Conservation (phyloP, 2,113 vertebrate species). For the Macaca mulatta region DNA sequence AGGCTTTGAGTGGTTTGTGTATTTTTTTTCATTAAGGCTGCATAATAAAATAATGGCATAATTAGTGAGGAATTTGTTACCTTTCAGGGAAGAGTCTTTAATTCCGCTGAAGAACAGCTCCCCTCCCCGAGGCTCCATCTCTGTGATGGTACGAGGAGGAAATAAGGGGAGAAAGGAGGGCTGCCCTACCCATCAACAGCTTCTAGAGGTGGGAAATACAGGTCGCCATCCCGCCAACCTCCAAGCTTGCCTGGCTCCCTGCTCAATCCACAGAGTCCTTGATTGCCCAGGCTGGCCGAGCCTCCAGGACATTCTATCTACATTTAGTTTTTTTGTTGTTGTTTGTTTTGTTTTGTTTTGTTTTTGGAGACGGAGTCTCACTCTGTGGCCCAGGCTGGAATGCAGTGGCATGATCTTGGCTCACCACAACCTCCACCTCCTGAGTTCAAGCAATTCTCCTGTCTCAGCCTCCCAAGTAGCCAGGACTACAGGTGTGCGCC, state of each 20-base stretch:
- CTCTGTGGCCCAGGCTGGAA: too few relatives aligned
- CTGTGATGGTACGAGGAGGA: neutral
- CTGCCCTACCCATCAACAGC: neutral
- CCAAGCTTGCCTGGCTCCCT: too few relatives aligned
- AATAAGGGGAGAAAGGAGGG: neutral
- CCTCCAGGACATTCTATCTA: neutral
- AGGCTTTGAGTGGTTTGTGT: constrained; percentile 71
- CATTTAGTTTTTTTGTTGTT: too few relatives aligned
- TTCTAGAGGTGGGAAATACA: neutral
- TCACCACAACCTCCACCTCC: too few relatives aligned
- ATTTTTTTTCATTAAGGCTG: constrained; percentile 80
- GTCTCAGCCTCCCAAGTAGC: too few relatives aligned
- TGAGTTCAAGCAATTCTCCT: too few relatives aligned
- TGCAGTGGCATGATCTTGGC: too few relatives aligned
- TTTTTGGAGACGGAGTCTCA: too few relatives aligned
- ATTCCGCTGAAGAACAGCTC: constrained; percentile 36
- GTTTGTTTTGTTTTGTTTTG: too few relatives aligned
- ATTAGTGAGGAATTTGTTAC: constrained; percentile 67
- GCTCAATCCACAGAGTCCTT: neutral
- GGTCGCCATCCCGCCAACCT: neutral
- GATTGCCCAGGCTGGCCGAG: neutral
- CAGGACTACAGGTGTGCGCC: too few relatives aligned
- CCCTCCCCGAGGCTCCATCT: neutral
- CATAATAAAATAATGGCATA: constrained; percentile 83
- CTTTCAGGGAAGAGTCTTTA: constrained; percentile 66